A percentile compares a stretch with the other conserved stretches of the same genome.
Conservation (phyloP, 2,113 vertebrate species). For the Rhipidura dahli region DNA sequence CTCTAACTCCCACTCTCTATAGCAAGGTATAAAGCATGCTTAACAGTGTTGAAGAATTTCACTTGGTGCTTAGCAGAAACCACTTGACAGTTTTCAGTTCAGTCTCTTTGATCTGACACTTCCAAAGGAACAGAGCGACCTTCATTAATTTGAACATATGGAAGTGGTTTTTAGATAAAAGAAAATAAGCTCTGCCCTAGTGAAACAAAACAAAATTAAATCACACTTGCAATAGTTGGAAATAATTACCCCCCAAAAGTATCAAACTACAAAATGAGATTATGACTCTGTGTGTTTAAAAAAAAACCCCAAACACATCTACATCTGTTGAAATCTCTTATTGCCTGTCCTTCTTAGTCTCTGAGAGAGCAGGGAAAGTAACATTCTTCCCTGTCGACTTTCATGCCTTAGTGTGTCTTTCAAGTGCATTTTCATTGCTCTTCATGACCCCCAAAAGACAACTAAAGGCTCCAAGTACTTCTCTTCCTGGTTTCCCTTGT, state of each 20-base stretch:
- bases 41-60: not conserved
- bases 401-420: not conserved
- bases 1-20: not conserved
- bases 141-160: constrained; percentile 17
- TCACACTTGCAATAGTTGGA: not conserved
- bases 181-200: not conserved
- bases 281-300: not conserved
- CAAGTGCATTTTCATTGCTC: not conserved
- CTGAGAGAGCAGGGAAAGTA: not conserved
- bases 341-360: not conserved
- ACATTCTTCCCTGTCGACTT: not conserved
- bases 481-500: not conserved
- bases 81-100: constrained; percentile 35
- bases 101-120: constrained; percentile 43
- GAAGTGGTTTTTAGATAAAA: constrained; percentile 15
- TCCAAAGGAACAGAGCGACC: constrained; percentile 18
- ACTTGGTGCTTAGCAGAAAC: not conserved
- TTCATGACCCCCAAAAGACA: not conserved
- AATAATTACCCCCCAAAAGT: not conserved
- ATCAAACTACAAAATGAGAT: not conserved
- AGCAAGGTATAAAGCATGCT: not conserved
- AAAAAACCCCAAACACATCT: not conserved
- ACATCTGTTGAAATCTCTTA: not conserved
- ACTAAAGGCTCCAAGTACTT: not conserved
- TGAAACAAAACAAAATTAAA: not conserved